Evolutionary conservation across 2,113 vertebrate genomes (phyloP), one percentile per base, ranked within the genome.

Genomic region (Oreochromis niloticus): DNA sequence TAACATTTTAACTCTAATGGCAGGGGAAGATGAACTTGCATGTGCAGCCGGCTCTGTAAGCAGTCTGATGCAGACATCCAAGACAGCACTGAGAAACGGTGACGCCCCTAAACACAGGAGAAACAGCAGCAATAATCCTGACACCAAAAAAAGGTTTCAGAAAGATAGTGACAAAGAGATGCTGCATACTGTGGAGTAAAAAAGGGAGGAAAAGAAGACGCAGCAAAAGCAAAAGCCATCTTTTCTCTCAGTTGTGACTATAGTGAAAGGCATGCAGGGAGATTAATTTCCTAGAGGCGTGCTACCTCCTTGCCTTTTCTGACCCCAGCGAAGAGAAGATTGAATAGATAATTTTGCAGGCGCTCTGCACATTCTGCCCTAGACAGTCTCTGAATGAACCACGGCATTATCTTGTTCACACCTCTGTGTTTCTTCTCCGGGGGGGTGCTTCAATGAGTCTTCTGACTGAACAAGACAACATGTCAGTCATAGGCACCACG

Each of bases 231-330:
- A 63, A 87, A 81, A 57, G 87, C 79, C 83, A 82, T 90, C 84
- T 84, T 80, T 85, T 81, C 85, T 89, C 63, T 81, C 46, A 87
- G 83, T 87, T 93, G 56, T 87, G 90, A 92, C 87, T 84, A 61
- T 83, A 90, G 92, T 89, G 92, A 93, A 94, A 94, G 73, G 52
- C 75, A n/a, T 57, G 56, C 39, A 52, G 84, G 87, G 85, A 93
- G 92, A 92, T 93, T 92, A 84, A 94, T 94, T 95, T 96, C 91
- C 87, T 85, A 39, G 83, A 93, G 92, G 92, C 79, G 41, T 90
- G 56, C 55, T 89, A 92, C 91, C 87, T 88, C 84, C 88, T 89
- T 84, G 89, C 75, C 90, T 87, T 78, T 79, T 90, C 73, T 92
- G 90, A 95, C 94, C 93, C 86, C 75, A 3, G 82, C 10, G 7